These are phyloP conservation scores for Leucozona laternaria DNA, from an alignment of 2,888 invertebrate genomes.

Conservation along the genomic window DNA sequence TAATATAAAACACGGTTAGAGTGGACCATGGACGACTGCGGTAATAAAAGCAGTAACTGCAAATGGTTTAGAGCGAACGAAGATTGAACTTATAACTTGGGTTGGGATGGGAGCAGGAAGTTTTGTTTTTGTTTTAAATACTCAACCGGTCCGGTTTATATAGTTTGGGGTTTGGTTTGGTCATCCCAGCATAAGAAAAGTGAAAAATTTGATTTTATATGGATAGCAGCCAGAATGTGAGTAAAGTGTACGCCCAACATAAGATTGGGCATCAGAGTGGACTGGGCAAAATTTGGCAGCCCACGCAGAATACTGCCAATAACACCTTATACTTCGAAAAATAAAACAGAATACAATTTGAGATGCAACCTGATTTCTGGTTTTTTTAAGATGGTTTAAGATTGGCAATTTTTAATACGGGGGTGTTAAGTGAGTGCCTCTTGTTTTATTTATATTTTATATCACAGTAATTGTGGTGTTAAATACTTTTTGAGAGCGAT, in stretches of 20 bases:
- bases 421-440: too few species aligned
- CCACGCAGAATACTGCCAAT: background rate
- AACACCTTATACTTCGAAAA: background rate
- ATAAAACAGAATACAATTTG: background rate
- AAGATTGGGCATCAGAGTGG: background rate
- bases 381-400: too few species aligned
- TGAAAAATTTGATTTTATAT: background rate
- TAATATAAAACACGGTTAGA: background rate
- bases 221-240: background rate
- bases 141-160: background rate
- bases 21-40: constrained; percentile 2
- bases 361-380: background rate
- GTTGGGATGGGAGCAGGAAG: background rate
- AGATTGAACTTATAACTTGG: constrained; percentile 1
- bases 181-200: too few species aligned
- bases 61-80: background rate
- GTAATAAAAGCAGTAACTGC: background rate
- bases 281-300: background rate
- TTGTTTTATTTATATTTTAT: too few species aligned
- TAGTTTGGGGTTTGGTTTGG: background rate
- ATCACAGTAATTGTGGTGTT: too few species aligned
- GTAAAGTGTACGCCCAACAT: background rate
- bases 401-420: too few species aligned
- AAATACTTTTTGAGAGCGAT: too few species aligned
- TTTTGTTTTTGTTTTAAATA: background rate